phyloP scores from a whole-genome alignment of 2,888 invertebrate genomes.

The Polydesmus complanatus region DNA sequence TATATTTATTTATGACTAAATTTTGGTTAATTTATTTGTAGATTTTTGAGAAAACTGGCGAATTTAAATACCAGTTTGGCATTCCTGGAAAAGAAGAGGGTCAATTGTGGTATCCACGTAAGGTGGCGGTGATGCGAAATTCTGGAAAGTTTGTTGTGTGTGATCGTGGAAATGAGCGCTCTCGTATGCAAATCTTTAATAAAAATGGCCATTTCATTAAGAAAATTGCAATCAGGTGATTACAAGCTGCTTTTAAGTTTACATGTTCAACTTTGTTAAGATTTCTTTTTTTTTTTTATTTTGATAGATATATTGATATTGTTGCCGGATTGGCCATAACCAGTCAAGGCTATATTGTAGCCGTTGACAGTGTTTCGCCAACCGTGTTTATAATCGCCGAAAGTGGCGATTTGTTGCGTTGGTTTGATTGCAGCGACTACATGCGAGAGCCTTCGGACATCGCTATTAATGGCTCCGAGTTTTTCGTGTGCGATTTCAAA shows the following conservation, averaged over 20 bases:
- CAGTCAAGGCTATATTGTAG: constrained; percentile 80
- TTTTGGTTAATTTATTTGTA: constrained; percentile 29
- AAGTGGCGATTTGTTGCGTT: constrained; percentile 77
- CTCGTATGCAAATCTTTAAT: constrained; percentile 94
- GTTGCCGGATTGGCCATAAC: constrained; percentile 89
- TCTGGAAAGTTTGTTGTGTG: constrained; percentile 91
- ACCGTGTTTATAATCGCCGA: constrained; percentile 89
- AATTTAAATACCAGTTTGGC: constrained; percentile 86
- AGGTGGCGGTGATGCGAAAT: constrained; percentile 78
- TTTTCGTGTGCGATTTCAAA: constrained; percentile 95
- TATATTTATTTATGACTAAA: background rate
- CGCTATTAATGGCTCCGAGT: constrained; percentile 81
- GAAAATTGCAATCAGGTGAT: constrained; percentile 65
- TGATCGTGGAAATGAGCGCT: constrained; percentile 90
- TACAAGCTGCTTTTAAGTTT: background rate
- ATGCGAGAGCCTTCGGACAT: constrained; percentile 97
- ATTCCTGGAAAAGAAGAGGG: constrained; percentile 91
- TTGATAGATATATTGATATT: constrained; percentile 38
- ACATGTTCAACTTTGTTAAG: background rate
- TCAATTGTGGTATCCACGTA: constrained; percentile 91
- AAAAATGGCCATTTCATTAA: constrained; percentile 89
- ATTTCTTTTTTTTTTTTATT: constrained; percentile 23
- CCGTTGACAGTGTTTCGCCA: constrained; percentile 92
- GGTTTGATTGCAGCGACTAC: constrained; percentile 96
- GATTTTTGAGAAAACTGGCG: constrained; percentile 88